These are phyloP conservation scores for Psettodes erumei DNA, from an alignment of 2,113 vertebrate species.

Conservation along the genomic window DNA sequence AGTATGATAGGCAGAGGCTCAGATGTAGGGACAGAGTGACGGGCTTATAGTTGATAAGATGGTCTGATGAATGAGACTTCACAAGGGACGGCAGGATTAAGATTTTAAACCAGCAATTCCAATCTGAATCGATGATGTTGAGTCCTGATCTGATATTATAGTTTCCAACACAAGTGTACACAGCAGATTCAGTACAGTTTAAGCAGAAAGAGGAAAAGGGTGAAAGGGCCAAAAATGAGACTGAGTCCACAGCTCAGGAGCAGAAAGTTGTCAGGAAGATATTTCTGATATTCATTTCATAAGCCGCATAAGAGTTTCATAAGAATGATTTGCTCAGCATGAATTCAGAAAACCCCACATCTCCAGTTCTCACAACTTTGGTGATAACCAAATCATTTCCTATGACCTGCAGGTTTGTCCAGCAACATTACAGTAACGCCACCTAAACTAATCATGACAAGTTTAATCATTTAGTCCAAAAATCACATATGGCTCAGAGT, in stretches of 20 bases:
- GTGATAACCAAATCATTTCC: neutral
- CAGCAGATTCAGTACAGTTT: neutral
- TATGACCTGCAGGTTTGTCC: neutral
- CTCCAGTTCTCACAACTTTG: neutral
- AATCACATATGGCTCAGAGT: neutral
- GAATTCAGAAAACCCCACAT: neutral
- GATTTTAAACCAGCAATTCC: conserved; percentile 6
- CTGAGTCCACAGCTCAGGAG: neutral
- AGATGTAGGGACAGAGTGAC: neutral
- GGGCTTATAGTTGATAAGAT: neutral
- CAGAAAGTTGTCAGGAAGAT: neutral
- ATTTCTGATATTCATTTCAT: neutral
- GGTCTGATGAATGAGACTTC: conserved; percentile 2
- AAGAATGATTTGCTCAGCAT: neutral
- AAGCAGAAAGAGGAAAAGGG: neutral
- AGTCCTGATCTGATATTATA: neutral
- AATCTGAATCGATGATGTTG: conserved; percentile 1
- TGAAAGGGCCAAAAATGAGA: neutral
- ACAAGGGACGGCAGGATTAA: neutral
- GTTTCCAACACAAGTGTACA: neutral
- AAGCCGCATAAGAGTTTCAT: too few species aligned
- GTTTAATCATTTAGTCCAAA: neutral
- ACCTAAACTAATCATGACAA: neutral
- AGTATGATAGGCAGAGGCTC: neutral
- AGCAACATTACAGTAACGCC: neutral